Percentiles rank a stretch among this genome's conserved stretches.
Conservation (phyloP, 2,113 vertebrate species). For the Galemys pyrenaicus region DNA sequence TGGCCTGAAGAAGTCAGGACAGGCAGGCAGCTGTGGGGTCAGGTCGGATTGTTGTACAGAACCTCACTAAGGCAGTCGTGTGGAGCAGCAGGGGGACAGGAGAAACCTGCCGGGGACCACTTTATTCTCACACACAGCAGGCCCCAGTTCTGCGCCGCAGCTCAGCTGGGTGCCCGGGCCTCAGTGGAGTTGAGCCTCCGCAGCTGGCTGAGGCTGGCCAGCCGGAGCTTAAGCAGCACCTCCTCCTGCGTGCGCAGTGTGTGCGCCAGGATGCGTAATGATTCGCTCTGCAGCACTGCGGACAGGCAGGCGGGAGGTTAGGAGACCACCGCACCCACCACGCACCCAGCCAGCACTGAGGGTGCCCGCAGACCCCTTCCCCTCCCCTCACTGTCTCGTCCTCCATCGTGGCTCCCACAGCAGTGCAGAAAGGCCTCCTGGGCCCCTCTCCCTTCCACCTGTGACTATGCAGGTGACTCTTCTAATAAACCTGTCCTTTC, state of each 20-base stretch:
- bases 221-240: slow-evolving; percentile 80
- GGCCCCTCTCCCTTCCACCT: no score
- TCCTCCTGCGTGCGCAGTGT: slow-evolving; percentile 84
- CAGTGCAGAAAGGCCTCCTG: background rate
- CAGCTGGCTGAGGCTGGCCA: slow-evolving; percentile 88
- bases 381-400: background rate
- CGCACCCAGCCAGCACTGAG: background rate
- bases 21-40: background rate
- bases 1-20: background rate
- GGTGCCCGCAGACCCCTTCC: background rate
- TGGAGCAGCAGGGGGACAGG: background rate
- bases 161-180: slow-evolving; percentile 32
- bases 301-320: background rate
- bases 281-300: slow-evolving; percentile 87
- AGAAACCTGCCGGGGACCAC: background rate
- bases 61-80: background rate
- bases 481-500: no score
- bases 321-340: background rate
- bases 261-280: slow-evolving; percentile 84
- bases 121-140: background rate
- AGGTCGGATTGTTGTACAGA: background rate
- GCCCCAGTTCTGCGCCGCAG: background rate
- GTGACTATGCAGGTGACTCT: no score
- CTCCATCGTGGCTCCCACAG: background rate
- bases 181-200: slow-evolving; percentile 87